A percentile compares a stretch with the other conserved stretches of the same genome.
These are phyloP conservation scores for Penaeus japonicus DNA, from an alignment of 1,140 invertebrate species.

Conservation along the genomic window DNA sequence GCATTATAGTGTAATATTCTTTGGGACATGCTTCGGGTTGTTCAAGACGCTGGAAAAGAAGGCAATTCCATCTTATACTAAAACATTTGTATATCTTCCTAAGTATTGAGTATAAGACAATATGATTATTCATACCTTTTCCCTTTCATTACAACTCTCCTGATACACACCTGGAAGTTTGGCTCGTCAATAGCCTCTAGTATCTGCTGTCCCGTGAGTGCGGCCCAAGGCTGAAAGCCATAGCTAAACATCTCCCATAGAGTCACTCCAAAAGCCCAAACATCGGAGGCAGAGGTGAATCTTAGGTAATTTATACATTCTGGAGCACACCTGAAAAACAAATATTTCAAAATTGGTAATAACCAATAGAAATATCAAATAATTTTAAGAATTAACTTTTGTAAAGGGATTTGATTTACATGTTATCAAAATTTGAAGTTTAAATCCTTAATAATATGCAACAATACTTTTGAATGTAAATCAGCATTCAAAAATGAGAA, in stretches of 20 bases:
- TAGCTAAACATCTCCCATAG: slow-evolving; percentile 99
- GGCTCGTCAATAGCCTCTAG: slow-evolving; percentile 95
- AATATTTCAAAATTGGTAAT: not conserved
- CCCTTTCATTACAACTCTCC: too few relatives aligned
- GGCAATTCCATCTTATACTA: not conserved
- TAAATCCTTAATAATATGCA: too few relatives aligned
- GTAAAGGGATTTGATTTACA: too few relatives aligned
- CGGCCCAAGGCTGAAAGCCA: slow-evolving; percentile 97
- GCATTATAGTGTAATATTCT: slow-evolving; percentile 92
- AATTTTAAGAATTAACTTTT: not conserved
- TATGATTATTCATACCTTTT: not conserved
- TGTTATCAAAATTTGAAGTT: too few relatives aligned
- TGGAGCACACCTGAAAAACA: slow-evolving; percentile 82
- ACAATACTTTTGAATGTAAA: too few relatives aligned
- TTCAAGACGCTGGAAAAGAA: slow-evolving; percentile 76
- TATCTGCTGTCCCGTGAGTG: slow-evolving; percentile 93
- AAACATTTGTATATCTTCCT: not conserved
- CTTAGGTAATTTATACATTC: slow-evolving; percentile 96
- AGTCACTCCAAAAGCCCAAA: slow-evolving; percentile 98
- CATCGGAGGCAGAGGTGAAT: slow-evolving; percentile 95
- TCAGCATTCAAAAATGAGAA: not conserved
- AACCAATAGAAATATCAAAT: not conserved
- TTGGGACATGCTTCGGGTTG: slow-evolving; percentile 94
- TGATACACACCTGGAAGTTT: slow-evolving; percentile 72
- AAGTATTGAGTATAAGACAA: not conserved